phyloP scores from a whole-genome alignment of 2,113 vertebrate species.

The Morone saxatilis region DNA sequence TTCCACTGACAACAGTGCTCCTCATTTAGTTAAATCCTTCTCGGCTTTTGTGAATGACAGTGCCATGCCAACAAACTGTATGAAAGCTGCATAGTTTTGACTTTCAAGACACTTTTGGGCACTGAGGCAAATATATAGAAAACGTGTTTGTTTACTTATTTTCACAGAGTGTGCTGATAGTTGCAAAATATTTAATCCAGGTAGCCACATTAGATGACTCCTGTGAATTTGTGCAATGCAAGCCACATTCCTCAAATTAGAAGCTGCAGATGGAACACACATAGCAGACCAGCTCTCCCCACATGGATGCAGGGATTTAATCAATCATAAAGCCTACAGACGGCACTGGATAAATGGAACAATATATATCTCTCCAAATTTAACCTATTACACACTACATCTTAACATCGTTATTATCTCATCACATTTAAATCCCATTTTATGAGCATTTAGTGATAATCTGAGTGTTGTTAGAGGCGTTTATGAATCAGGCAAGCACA shows the following conservation, averaged over 20 bases:
- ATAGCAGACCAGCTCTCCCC: conserved; percentile 8
- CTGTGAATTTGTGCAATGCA: conserved; percentile 12
- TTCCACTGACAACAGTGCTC: too few relatives aligned
- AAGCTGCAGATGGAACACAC: conserved; percentile 28
- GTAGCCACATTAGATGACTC: neutral
- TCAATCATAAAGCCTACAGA: neutral
- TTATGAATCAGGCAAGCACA: neutral
- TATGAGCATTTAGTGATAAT: too few relatives aligned
- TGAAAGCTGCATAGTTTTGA: too few relatives aligned
- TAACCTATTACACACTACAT: neutral
- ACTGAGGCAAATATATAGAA: neutral
- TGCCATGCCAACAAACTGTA: too few relatives aligned
- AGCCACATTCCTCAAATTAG: conserved; percentile 15
- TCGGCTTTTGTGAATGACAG: too few relatives aligned
- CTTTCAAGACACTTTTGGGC: too few relatives aligned
- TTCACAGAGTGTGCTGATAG: neutral
- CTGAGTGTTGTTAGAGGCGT: neutral
- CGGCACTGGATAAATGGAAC: too few relatives aligned
- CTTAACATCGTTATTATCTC: neutral
- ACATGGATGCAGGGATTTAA: conserved; percentile 13
- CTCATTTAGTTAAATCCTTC: too few relatives aligned
- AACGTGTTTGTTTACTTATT: neutral
- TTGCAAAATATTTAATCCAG: conserved; percentile 9
- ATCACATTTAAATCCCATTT: neutral
- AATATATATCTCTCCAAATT: neutral